phyloP scores from a whole-genome alignment of 1,140 invertebrate species.

The Pogonomyrmex californicus region DNA sequence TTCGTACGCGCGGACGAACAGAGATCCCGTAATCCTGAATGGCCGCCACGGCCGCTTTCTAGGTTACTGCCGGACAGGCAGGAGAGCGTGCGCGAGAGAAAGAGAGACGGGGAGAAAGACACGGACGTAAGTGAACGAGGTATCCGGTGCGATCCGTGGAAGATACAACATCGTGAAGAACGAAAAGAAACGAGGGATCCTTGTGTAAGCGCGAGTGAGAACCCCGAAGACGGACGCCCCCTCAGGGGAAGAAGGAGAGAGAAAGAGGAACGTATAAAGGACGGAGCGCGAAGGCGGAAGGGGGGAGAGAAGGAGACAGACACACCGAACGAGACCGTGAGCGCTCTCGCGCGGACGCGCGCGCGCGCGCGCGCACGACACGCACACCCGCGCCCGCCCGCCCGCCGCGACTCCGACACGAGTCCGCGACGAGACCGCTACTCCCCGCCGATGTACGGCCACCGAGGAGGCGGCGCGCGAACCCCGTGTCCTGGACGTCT shows the following conservation, averaged over 20 bases:
- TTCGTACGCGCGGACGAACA: conserved; percentile 67
- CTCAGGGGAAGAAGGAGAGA: not conserved
- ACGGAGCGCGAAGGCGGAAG: not conserved
- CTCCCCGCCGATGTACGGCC: conserved; percentile 65
- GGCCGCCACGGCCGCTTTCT: conserved; percentile 82
- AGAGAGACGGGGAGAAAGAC: conserved; percentile 39
- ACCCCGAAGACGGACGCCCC: not conserved
- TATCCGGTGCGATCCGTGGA: not conserved
- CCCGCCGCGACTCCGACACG: conserved; percentile 32
- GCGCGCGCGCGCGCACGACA: not conserved
- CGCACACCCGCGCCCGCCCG: conserved; percentile 30
- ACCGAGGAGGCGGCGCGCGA: conserved; percentile 60
- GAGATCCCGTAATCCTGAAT: conserved; percentile 83
- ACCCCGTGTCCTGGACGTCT: conserved; percentile 63
- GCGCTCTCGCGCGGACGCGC: conserved; percentile 42
- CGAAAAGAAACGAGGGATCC: not conserved
- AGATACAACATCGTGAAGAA: not conserved
- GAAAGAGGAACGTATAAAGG: not conserved
- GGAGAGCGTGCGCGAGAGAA: conserved; percentile 1
- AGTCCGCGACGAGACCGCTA: conserved; percentile 3
- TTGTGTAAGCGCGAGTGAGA: not conserved
- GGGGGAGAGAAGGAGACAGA: conserved; percentile 7
- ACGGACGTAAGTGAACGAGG: conserved; percentile 27
- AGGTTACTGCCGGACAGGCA: conserved; percentile 82
- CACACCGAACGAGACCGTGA: conserved; percentile 26